Percentiles rank a stretch among this genome's conserved stretches.
These are phyloP conservation scores for Hyperoplus lanceolatus DNA, from an alignment of 2,797 vertebrate species.

Conservation along the genomic window DNA sequence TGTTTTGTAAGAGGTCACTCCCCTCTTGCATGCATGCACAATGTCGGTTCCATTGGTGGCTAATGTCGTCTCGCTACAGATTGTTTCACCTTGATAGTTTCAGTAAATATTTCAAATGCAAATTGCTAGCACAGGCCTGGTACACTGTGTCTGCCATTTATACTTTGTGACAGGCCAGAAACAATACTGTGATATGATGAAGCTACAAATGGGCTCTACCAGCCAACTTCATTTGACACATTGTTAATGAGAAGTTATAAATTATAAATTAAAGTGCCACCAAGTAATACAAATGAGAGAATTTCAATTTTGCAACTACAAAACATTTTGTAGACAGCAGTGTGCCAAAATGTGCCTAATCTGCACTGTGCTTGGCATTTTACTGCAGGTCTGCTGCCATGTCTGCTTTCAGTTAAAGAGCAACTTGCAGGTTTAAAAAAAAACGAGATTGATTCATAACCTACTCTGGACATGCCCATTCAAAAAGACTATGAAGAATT, in stretches of 20 bases:
- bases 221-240: constrained; percentile 70
- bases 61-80: constrained; percentile 22
- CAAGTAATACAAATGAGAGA: constrained; percentile 55
- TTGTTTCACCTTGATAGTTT: constrained; percentile 28
- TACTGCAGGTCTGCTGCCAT: constrained; percentile 58
- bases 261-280: constrained; percentile 71
- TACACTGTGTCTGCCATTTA: constrained; percentile 39
- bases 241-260: constrained; percentile 64
- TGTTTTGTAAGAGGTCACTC: constrained; percentile 18
- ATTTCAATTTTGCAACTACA: constrained; percentile 54
- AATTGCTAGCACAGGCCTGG: constrained; percentile 34
- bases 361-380: constrained; percentile 46
- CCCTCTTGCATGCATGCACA: neutral
- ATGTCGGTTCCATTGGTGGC: neutral
- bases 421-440: too few species aligned
- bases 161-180: constrained; percentile 51
- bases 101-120: constrained; percentile 50
- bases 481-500: too few species aligned
- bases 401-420: constrained; percentile 48
- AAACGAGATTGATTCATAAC: too few species aligned
- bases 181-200: constrained; percentile 56
- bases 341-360: constrained; percentile 53
- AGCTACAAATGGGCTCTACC: constrained; percentile 52
- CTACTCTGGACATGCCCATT: too few species aligned
- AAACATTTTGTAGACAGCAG: constrained; percentile 60